Evolutionary conservation across 2,888 invertebrate species (phyloP).

Genomic region (Lutraria lutraria): DNA sequence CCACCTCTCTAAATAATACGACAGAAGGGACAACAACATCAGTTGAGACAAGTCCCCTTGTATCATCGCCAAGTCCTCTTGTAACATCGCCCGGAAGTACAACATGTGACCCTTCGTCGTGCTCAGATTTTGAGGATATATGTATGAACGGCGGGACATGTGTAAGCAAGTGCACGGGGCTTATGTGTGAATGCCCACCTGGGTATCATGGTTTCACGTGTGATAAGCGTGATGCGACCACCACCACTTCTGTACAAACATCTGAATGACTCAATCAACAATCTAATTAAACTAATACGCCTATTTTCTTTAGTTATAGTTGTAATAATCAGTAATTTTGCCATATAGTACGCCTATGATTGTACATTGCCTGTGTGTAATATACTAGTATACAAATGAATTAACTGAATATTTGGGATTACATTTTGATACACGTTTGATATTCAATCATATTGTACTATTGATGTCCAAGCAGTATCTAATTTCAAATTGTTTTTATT

Average conservation of each 20-base stretch:
- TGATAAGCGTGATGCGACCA: neutral
- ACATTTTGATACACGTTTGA: no score
- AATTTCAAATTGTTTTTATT: no score
- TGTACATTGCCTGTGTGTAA: no score
- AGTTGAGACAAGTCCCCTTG: neutral
- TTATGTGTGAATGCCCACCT: neutral
- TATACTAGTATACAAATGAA: no score
- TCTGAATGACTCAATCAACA: neutral
- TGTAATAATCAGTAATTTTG: no score
- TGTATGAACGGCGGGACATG: slow-evolving; percentile 20
- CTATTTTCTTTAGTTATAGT: no score
- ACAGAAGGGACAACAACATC: neutral
- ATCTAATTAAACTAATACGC: neutral
- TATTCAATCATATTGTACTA: no score
- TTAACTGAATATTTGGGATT: no score
- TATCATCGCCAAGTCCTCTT: neutral
- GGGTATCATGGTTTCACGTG: slow-evolving; percentile 4
- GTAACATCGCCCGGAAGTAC: neutral
- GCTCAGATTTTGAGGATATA: neutral
- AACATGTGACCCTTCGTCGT: neutral
- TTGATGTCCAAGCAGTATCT: no score
- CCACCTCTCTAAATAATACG: neutral
- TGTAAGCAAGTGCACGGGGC: neutral
- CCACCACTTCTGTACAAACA: neutral
- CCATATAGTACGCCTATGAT: no score